Evolutionary conservation across 2,797 vertebrate genomes (phyloP).

Genomic region (Hippoglossus hippoglossus): DNA sequence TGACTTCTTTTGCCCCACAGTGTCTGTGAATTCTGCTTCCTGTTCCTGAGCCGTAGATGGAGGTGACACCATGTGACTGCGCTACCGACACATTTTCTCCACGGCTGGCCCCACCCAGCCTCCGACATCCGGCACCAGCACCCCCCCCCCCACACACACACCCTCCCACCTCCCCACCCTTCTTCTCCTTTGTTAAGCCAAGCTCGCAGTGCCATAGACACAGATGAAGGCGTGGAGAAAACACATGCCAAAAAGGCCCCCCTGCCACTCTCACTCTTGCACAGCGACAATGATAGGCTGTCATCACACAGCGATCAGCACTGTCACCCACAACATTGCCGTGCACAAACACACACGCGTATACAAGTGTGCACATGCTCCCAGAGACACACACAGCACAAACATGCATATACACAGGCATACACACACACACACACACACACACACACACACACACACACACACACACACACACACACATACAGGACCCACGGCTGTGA

Average conservation of each 20-base stretch:
- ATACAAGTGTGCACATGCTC: constrained; percentile 47
- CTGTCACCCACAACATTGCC: constrained; percentile 83
- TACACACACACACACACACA: constrained; percentile 56
- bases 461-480: constrained; percentile 52
- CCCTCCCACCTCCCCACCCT: constrained; percentile 64
- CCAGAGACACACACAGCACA: constrained; percentile 31
- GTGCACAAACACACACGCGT: constrained; percentile 64
- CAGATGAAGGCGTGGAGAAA: constrained; percentile 84
- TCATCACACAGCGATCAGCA: constrained; percentile 85
- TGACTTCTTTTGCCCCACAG: constrained; percentile 51
- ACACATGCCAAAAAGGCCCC: constrained; percentile 84
- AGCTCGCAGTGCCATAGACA: constrained; percentile 81
- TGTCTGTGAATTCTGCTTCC: constrained; percentile 64
- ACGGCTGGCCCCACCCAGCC: constrained; percentile 72
- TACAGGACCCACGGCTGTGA: constrained; percentile 81
- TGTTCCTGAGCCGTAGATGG: constrained; percentile 62
- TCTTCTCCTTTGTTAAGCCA: constrained; percentile 80
- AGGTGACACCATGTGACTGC: constrained; percentile 72
- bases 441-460: constrained; percentile 48
- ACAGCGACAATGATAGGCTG: constrained; percentile 85
- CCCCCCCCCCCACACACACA: constrained; percentile 1
- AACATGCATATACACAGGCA: constrained; percentile 9
- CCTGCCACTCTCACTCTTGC: constrained; percentile 85
- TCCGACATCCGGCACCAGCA: constrained; percentile 56
- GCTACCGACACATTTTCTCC: constrained; percentile 65